These are phyloP conservation scores for Anoplius nigerrimus DNA, from an alignment of 2,888 invertebrate genomes.

Conservation along the genomic window DNA sequence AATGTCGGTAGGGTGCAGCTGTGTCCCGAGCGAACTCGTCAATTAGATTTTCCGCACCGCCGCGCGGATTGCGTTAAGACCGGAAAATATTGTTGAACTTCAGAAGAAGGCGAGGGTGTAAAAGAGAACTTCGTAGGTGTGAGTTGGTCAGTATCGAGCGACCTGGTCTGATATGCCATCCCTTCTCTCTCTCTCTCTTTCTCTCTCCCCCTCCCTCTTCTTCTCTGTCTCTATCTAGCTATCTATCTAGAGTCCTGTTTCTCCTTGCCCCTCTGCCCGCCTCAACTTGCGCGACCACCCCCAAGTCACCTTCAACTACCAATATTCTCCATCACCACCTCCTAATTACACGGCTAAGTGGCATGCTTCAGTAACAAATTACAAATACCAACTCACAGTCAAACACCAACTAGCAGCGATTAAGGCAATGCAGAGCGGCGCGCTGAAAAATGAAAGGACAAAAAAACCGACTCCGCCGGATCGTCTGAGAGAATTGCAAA, in stretches of 20 bases:
- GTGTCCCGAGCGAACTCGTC: too few relatives aligned
- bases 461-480: too few relatives aligned
- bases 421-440: too few relatives aligned
- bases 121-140: constrained; percentile 41
- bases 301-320: constrained; percentile 26
- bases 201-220: constrained; percentile 26
- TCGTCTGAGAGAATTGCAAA: too few relatives aligned
- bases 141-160: constrained; percentile 56
- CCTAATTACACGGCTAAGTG: constrained; percentile 26
- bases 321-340: constrained; percentile 34
- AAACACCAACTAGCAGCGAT: too few relatives aligned
- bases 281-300: constrained; percentile 39
- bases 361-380: constrained; percentile 13
- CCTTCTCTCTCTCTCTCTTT: constrained; percentile 36
- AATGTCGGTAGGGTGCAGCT: too few relatives aligned
- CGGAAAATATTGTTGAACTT: constrained; percentile 3
- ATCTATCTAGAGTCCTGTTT: neutral
- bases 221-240: neutral
- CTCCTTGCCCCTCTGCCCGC: constrained; percentile 14
- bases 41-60: neutral
- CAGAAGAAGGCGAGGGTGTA: constrained; percentile 9
- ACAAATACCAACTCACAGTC: too few relatives aligned
- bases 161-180: constrained; percentile 42
- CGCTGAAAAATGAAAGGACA: too few relatives aligned
- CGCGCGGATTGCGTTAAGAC: neutral